Evolutionary conservation across 2,797 vertebrate species (phyloP), one percentile per base, ranked within the genome.

Genomic region (Staurois parvus): DNA sequence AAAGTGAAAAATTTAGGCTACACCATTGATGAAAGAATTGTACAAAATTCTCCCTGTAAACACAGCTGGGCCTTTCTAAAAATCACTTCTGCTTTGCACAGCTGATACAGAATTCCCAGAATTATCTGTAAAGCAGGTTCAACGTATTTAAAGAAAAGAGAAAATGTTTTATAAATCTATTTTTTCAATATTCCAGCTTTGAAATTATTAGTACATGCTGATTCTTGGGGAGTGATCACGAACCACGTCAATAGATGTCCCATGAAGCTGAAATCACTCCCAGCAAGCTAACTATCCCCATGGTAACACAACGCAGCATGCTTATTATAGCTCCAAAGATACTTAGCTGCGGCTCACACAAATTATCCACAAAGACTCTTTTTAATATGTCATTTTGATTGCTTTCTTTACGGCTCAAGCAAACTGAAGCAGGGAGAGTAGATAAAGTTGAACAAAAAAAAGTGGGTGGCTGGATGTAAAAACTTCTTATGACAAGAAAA

Each of bases 331-430:
- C 0, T 82, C 32, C 26, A 86, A 90, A 87, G 32, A 64, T 34
- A 1, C 45, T 72, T 79, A 83, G 56, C n/a, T 30, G 13, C 66
- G 70, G 19, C 80, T 88, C 69, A 74, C 69, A 74, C 59, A 88
- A 66, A 80, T 73, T 30, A 89, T 72, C 67, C 84, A 2, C 79
- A 86, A 82, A 82, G 79, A 83, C 76, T 72, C 66, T 70, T 85
- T 82, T 82, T 86, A 78, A 82, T 83, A 78, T 40, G 79, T 77
- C 79, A 86, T 64, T 82, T 81, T 76, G 79, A 81, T 85, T 81
- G 48, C 79, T 76, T 73, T 66, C 37, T 86, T 86, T 82, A 77
- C 75, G 74, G 34, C 28, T 45, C 34, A 66, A 76, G 84, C 68
- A 81, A 81, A 81, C 76, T 40, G 76, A 52, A 76, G 72, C 52